Conservation (phyloP, 1,140 invertebrate species). For the Coptotermes formosanus region DNA sequence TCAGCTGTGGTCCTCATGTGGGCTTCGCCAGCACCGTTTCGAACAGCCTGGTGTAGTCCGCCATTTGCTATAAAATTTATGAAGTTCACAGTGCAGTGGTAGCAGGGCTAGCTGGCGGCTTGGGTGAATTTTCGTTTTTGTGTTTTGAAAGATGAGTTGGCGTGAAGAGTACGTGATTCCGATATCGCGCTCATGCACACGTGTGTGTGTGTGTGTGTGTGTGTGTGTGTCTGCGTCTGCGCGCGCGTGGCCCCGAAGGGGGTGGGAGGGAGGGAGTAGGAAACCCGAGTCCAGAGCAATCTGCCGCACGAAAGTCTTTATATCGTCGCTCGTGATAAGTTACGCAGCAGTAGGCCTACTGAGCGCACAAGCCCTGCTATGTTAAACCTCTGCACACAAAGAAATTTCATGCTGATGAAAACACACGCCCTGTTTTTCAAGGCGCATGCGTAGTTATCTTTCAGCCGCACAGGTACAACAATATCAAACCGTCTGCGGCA, state of each 20-base stretch:
- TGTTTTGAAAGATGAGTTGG: slow-evolving; percentile 1
- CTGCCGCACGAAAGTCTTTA: neutral
- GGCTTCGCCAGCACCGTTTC: neutral
- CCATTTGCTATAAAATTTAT: neutral
- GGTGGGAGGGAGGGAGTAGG: no score
- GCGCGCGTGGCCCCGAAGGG: no score
- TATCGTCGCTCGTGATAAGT: neutral
- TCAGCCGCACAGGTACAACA: no score
- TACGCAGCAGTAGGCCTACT: neutral
- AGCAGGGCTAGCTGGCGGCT: neutral
- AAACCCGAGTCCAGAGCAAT: neutral
- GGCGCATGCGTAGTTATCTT: no score
- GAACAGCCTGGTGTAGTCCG: neutral
- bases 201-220: no score
- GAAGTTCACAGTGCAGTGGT: neutral
- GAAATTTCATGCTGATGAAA: no score
- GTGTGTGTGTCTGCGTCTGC: no score
- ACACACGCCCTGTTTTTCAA: no score
- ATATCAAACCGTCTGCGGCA: no score
- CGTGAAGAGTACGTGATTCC: neutral
- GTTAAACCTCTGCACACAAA: no score
- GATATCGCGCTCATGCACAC: neutral
- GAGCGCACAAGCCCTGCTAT: no score
- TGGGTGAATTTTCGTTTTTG: neutral
- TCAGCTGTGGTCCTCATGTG: no score